phyloP scores from a whole-genome alignment of 1,140 invertebrate species.

The Pemphigus obesinymphae region DNA sequence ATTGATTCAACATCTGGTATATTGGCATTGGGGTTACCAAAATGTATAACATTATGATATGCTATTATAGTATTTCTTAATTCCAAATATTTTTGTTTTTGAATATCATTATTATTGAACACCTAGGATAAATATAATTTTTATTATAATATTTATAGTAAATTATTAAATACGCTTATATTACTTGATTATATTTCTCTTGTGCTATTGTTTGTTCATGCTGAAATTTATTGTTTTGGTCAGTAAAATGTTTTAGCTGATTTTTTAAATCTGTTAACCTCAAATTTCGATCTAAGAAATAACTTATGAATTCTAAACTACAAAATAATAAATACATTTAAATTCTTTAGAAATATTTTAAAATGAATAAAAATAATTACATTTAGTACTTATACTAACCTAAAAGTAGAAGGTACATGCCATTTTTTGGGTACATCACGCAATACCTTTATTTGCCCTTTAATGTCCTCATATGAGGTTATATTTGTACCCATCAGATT shows the following conservation, averaged over 20 bases:
- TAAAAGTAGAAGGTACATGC: constrained; percentile 83
- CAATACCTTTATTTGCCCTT: constrained; percentile 70
- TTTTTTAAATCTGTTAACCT: constrained; percentile 71
- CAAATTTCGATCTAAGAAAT: constrained; percentile 80
- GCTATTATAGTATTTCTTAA: constrained; percentile 56
- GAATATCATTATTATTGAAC: constrained; percentile 58
- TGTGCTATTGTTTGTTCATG: constrained; percentile 69
- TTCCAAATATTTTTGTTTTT: constrained; percentile 49
- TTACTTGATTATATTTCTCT: constrained; percentile 70
- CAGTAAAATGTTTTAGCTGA: constrained; percentile 67
- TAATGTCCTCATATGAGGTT: constrained; percentile 69
- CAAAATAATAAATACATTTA: constrained; percentile 47
- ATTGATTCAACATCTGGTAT: constrained; percentile 7
- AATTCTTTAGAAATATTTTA: background rate
- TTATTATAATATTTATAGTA: background rate
- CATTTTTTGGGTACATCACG: constrained; percentile 86
- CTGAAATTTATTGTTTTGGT: constrained; percentile 67
- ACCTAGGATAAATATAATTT: constrained; percentile 50
- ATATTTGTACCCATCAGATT: constrained; percentile 85
- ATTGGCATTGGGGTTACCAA: constrained; percentile 57
- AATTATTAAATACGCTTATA: no score
- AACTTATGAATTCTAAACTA: constrained; percentile 89
- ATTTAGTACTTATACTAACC: constrained; percentile 45
- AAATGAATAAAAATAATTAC: background rate
- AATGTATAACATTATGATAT: constrained; percentile 58